Evolutionary conservation across 1,140 invertebrate species (phyloP).

Genomic region (Bathynomus jamesi): DNA sequence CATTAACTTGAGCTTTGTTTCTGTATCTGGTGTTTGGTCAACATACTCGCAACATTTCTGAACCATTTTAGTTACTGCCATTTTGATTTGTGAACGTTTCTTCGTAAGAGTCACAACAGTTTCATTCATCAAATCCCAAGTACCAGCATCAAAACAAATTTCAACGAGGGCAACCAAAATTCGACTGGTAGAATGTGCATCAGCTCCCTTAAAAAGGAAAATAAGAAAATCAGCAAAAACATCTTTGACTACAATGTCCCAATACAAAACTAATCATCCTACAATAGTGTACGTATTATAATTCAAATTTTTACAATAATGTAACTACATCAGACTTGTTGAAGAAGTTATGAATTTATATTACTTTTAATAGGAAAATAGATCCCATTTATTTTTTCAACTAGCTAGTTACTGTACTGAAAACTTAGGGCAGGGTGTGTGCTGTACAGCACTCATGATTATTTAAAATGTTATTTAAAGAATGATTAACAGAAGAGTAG

Average conservation of each 20-base stretch:
- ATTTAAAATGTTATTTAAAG: too few species aligned
- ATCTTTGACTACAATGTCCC: background rate
- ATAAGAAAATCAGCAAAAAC: background rate
- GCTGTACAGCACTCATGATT: too few species aligned
- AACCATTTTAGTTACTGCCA: conserved; percentile 98
- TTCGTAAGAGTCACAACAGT: conserved; percentile 87
- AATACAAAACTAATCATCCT: background rate
- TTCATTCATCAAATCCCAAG: conserved; percentile 90
- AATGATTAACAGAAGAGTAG: too few species aligned
- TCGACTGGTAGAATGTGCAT: conserved; percentile 87
- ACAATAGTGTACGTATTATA: background rate
- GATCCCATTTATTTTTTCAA: too few species aligned
- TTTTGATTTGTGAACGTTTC: conserved; percentile 91
- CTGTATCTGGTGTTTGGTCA: conserved; percentile 83
- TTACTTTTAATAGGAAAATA: too few species aligned
- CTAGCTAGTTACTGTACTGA: too few species aligned
- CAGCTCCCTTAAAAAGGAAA: conserved; percentile 67
- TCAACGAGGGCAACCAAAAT: conserved; percentile 91
- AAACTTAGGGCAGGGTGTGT: too few species aligned
- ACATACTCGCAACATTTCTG: conserved; percentile 85
- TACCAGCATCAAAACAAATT: conserved; percentile 86
- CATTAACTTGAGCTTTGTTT: conserved; percentile 86
- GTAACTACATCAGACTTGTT: background rate
- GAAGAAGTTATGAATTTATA: background rate
- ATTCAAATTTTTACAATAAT: conserved; percentile 1